These are phyloP conservation scores for Amphiduros pacificus DNA, from an alignment of 2,888 invertebrate genomes.

Conservation along the genomic window DNA sequence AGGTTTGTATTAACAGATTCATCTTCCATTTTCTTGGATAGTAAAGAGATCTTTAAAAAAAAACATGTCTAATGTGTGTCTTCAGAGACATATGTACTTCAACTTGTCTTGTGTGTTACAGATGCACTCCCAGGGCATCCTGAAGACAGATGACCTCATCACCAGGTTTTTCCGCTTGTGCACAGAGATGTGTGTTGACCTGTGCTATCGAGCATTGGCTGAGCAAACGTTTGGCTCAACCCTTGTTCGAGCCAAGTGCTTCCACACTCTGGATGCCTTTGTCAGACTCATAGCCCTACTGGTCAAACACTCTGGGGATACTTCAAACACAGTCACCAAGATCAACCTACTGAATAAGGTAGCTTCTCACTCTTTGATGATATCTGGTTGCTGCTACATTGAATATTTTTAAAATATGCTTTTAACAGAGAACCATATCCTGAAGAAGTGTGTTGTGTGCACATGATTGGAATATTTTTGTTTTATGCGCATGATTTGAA, in stretches of 20 bases:
- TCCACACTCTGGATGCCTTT: constrained; percentile 92
- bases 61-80: too few species aligned
- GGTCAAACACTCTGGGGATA: constrained; percentile 71
- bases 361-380: too few species aligned
- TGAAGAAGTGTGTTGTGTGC: too few species aligned
- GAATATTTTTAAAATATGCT: too few species aligned
- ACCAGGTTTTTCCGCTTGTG: constrained; percentile 95
- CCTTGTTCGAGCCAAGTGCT: constrained; percentile 84
- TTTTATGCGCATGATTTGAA: too few species aligned
- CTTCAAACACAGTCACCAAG: constrained; percentile 88
- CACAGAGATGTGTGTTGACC: constrained; percentile 93
- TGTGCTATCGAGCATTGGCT: constrained; percentile 81
- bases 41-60: neutral
- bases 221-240: constrained; percentile 67
- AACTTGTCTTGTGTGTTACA: constrained; percentile 55
- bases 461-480: too few species aligned
- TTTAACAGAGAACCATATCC: too few species aligned
- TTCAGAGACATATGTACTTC: neutral
- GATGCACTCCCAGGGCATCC: constrained; percentile 93
- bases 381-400: too few species aligned
- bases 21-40: neutral
- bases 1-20: constrained; percentile 50
- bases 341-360: constrained; percentile 94
- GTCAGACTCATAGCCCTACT: constrained; percentile 89
- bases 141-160: constrained; percentile 96